Percentiles rank a stretch among this genome's conserved stretches.
These are phyloP conservation scores for Campaea margaritaria DNA, from an alignment of 2,888 invertebrate species.

Conservation along the genomic window DNA sequence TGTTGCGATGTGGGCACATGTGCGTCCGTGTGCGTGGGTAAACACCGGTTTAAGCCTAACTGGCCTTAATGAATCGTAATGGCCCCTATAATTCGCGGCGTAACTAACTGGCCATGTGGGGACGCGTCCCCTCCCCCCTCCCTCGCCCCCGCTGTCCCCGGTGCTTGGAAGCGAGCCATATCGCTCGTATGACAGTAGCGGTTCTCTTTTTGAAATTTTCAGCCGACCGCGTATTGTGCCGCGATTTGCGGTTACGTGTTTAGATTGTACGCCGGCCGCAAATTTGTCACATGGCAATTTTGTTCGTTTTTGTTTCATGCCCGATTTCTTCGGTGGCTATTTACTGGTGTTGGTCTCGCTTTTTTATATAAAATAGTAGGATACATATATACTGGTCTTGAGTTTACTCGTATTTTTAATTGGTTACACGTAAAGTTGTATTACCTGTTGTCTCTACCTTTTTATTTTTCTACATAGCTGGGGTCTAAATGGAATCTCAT, in stretches of 20 bases:
- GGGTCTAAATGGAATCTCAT: no score
- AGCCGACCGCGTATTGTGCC: constrained; percentile 62
- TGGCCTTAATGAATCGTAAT: constrained; percentile 87
- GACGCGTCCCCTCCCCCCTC: constrained; percentile 47
- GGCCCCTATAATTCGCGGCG: constrained; percentile 86
- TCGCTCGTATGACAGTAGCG: constrained; percentile 77
- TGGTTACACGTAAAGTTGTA: no score
- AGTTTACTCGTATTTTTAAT: no score
- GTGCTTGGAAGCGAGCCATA: constrained; percentile 80
- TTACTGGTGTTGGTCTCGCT: constrained; percentile 2
- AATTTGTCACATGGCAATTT: constrained; percentile 56
- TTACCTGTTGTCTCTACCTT: no score
- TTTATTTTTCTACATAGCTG: no score
- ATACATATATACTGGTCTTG: no score
- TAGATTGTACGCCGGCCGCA: constrained; percentile 61
- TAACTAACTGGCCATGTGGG: constrained; percentile 85
- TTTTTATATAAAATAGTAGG: not conserved
- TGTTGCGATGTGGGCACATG: constrained; percentile 64
- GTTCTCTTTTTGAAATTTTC: constrained; percentile 82
- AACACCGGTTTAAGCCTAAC: constrained; percentile 86
- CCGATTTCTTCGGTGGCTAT: constrained; percentile 34
- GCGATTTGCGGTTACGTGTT: constrained; percentile 80
- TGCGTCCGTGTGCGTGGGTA: constrained; percentile 77
- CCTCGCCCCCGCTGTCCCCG: constrained; percentile 47
- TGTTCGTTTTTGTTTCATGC: constrained; percentile 39